Percentiles rank a stretch among this genome's conserved stretches.
These are phyloP conservation scores for Colistium nudipinnis DNA, from an alignment of 2,113 vertebrate species.

Conservation along the genomic window DNA sequence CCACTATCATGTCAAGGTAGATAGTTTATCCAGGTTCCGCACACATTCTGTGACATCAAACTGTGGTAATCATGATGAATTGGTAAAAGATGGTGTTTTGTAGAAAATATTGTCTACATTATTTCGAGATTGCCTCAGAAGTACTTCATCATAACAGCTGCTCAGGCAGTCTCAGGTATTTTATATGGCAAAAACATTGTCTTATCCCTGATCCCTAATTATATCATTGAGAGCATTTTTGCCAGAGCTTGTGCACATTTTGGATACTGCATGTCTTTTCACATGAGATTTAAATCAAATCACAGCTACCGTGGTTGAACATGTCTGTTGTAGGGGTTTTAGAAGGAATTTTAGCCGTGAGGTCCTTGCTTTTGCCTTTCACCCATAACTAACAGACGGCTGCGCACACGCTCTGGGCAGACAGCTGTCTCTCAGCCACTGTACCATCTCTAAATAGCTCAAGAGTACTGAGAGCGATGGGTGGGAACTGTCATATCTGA, in stretches of 20 bases:
- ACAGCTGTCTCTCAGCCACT: conserved; percentile 59
- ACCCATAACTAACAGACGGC: conserved; percentile 25
- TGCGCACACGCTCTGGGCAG: conserved; percentile 36
- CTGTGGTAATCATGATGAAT: not conserved
- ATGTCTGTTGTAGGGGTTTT: not conserved
- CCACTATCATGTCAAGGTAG: conserved; percentile 97
- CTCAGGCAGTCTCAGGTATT: not conserved
- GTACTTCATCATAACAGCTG: too few species aligned
- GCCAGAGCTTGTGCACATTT: not conserved
- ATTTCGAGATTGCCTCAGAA: too few species aligned
- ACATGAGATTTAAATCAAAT: not conserved
- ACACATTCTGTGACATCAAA: not conserved
- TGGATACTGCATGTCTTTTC: not conserved
- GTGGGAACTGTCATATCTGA: conserved; percentile 68
- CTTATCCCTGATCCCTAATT: not conserved
- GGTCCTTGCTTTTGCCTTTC: not conserved
- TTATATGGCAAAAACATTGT: not conserved
- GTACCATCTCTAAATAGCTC: conserved; percentile 59
- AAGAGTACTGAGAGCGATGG: conserved; percentile 57
- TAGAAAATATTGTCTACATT: too few species aligned
- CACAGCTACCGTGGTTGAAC: not conserved
- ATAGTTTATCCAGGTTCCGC: not conserved
- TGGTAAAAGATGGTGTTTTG: too few species aligned
- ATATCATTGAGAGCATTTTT: not conserved
- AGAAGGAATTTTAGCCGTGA: not conserved